Conservation (phyloP, 2,113 vertebrate genomes). For the Corythoichthys haematopterus region DNA sequence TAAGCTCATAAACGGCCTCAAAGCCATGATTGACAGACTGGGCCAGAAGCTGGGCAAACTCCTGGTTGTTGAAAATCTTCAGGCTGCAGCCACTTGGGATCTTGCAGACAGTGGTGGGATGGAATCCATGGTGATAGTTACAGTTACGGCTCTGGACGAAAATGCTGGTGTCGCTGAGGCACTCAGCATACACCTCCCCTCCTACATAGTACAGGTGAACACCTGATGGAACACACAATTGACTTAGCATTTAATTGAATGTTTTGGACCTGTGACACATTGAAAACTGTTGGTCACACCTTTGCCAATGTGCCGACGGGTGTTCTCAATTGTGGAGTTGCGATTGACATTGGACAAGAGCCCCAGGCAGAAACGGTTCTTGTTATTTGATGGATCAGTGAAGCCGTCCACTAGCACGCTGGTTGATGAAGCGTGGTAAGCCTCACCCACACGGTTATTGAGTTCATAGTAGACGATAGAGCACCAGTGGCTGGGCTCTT, state of each 20-base stretch:
- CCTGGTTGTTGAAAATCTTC: slow-evolving; percentile 98
- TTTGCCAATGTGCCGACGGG: slow-evolving; percentile 92
- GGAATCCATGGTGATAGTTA: slow-evolving; percentile 95
- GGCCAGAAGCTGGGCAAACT: slow-evolving; percentile 93
- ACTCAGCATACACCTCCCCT: slow-evolving; percentile 95
- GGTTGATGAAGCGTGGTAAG: slow-evolving; percentile 93
- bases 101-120: slow-evolving; percentile 96
- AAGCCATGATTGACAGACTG: slow-evolving; percentile 97
- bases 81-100: slow-evolving; percentile 96
- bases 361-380: slow-evolving; percentile 94
- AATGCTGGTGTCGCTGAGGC: slow-evolving; percentile 96
- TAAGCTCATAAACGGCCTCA: slow-evolving; percentile 95
- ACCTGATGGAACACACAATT: slow-evolving; percentile 65
- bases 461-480: slow-evolving; percentile 98
- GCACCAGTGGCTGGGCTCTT: slow-evolving; percentile 96
- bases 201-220: slow-evolving; percentile 97
- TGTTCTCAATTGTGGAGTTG: slow-evolving; percentile 96
- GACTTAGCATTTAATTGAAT: not conserved
- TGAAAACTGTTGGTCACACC: slow-evolving; percentile 60
- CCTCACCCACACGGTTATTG: slow-evolving; percentile 93
- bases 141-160: slow-evolving; percentile 98
- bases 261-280: not conserved
- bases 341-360: slow-evolving; percentile 94
- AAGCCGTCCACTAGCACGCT: slow-evolving; percentile 95
- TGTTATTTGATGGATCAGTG: slow-evolving; percentile 95